These are phyloP conservation scores for Diorhabda sublineata DNA, from an alignment of 1,140 invertebrate genomes.

Conservation along the genomic window DNA sequence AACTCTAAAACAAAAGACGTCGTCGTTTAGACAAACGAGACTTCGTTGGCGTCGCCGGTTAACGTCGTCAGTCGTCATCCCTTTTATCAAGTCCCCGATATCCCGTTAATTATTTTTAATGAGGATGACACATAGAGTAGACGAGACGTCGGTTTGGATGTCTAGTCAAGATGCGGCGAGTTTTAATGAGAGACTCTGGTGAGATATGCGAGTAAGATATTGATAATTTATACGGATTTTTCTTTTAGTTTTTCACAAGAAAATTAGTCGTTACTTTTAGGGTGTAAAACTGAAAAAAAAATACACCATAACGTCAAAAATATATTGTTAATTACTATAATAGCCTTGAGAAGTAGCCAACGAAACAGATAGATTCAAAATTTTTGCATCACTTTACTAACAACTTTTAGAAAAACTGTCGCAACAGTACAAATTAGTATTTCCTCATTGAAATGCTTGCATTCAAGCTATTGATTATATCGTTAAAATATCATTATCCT, in stretches of 20 bases:
- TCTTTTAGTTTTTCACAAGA: neutral
- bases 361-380: no score
- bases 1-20: neutral
- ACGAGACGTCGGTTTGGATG: neutral
- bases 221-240: neutral
- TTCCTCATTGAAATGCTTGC: no score
- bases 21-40: neutral
- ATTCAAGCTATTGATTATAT: no score
- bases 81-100: neutral
- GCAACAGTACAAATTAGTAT: no score
- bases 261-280: no score
- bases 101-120: slow-evolving; percentile 3
- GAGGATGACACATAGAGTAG: neutral
- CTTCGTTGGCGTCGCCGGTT: neutral
- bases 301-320: no score
- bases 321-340: no score
- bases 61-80: neutral
- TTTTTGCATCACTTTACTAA: no score
- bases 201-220: neutral
- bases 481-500: no score
- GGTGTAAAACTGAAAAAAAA: no score
- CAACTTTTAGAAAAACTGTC: no score
- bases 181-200: neutral
- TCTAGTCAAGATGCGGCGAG: neutral
- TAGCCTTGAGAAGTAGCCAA: no score